Conservation (phyloP, 2,888 invertebrate species). For the Athripsodes cinereus region DNA sequence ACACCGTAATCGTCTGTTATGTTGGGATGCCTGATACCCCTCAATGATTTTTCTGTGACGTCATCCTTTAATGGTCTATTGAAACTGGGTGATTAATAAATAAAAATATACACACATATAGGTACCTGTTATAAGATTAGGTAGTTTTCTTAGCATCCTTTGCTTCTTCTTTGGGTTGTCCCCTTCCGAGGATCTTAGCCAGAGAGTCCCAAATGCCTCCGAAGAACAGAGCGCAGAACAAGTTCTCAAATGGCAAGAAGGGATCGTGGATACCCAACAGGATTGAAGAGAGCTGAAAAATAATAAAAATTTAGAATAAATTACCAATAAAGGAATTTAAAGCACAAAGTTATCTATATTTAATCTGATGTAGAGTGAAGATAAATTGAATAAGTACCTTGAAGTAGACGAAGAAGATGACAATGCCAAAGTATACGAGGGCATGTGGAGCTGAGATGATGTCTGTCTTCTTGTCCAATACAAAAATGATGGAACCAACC, state of each 20-base stretch:
- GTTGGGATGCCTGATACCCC: too few relatives aligned
- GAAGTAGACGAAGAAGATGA: constrained; percentile 95
- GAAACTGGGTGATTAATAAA: neutral
- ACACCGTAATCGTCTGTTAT: too few relatives aligned
- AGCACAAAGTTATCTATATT: too few relatives aligned
- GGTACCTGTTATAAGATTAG: constrained; percentile 37
- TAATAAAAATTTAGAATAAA: constrained; percentile 11
- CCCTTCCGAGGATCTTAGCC: constrained; percentile 78
- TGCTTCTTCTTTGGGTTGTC: constrained; percentile 73
- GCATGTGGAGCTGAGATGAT: constrained; percentile 95
- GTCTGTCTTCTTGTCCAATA: constrained; percentile 94
- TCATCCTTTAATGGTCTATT: too few relatives aligned
- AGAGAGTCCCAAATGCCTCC: constrained; percentile 99
- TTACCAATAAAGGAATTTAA: too few relatives aligned
- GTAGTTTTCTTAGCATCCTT: constrained; percentile 81
- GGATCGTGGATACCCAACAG: constrained; percentile 97
- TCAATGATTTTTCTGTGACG: too few relatives aligned
- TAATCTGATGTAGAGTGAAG: too few relatives aligned
- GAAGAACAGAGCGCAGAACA: constrained; percentile 93
- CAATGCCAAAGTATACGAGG: constrained; percentile 94
- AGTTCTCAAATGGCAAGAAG: constrained; percentile 97
- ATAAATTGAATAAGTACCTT: constrained; percentile 50
- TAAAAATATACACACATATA: neutral
- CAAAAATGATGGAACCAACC: constrained; percentile 92
- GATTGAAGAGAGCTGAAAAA: constrained; percentile 78